Base-by-base conservation (phyloP, 2,888 invertebrate species). In the Asteroscopus sphinx region DNA sequence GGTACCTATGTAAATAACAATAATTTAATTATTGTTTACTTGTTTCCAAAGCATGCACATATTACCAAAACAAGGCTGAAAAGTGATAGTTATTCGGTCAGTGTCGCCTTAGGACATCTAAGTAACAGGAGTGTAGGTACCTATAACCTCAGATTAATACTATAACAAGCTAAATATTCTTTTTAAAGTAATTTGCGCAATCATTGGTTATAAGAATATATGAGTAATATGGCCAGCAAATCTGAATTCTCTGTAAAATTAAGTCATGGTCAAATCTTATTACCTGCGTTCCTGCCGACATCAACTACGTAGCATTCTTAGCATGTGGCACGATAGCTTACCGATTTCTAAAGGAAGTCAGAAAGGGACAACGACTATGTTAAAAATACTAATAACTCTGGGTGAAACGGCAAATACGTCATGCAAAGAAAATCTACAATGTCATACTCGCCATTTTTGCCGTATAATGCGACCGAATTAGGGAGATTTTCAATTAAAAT, bases 381-480 rank as follows among this genome's bases (percentile, higher is more conserved):
- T 60, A 48, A 53, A 48, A 56, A 52, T 58, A 41, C 46, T 33
- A 57, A 49, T 32, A 42, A 54, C 35, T 51, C 40, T 28, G 42
- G 49, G 36, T 48, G 71, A 56, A 77, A 67, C 61, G 44, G 57
- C 26, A 55, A 36, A 71, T 49, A 75, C 79, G 79, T 81, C 80
- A 80, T 77, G 63, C 63, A 73, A 65, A 46, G 36, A 56, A 59
- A 79, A 80, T 80, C 77, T 78, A 72, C 77, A 70, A 70, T 66
- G 68, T 76, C 68, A 66, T 64, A 56, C 70, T 71, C 77, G 87
- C 91, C 90, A 89, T 91, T 68, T 85, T 85, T 53, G 47, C 61
- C 6, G 65, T 85, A 87, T 86, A 83, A 90, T 64, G 80, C 88
- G 76, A 77, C 87, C 66, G 85, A 87, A 80, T 87, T 73, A 40